phyloP scores from a whole-genome alignment of 1,140 invertebrate genomes.

The Drosophila gunungcola region DNA sequence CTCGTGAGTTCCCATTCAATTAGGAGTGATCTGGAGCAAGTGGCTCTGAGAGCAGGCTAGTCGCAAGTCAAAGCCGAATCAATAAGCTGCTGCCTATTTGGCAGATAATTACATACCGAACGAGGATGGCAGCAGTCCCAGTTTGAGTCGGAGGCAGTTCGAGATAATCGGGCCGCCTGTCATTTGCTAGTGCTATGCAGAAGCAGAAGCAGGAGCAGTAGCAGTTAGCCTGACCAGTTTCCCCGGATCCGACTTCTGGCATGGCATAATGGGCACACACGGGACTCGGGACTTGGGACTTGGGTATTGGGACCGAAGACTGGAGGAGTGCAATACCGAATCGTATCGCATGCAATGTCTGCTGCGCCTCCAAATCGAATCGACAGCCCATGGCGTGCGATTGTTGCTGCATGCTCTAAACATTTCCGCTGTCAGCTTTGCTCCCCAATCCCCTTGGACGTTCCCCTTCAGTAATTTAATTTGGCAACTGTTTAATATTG shows the following conservation, averaged over 20 bases:
- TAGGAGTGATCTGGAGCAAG: constrained; percentile 65
- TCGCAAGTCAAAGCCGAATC: constrained; percentile 40
- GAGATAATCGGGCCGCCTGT: constrained; percentile 49
- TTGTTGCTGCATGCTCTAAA: constrained; percentile 46
- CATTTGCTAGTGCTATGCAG: constrained; percentile 35
- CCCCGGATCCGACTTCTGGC: constrained; percentile 21
- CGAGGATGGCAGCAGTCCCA: constrained; percentile 24
- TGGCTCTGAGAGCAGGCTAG: constrained; percentile 20
- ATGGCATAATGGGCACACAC: constrained; percentile 79
- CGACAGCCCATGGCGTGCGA: constrained; percentile 55
- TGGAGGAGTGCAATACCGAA: constrained; percentile 28
- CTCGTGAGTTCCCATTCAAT: constrained; percentile 58
- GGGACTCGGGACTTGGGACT: constrained; percentile 5
- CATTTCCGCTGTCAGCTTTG: constrained; percentile 58
- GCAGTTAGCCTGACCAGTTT: constrained; percentile 40
- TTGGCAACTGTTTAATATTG: constrained; percentile 40
- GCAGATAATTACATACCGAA: constrained; percentile 61
- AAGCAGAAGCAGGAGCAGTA: constrained; percentile 5
- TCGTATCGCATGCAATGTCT: constrained; percentile 69
- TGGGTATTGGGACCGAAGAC: not conserved
- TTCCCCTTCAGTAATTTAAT: constrained; percentile 48
- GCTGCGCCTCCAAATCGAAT: constrained; percentile 47
- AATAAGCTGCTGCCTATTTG: constrained; percentile 42
- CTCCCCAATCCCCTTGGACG: not conserved
- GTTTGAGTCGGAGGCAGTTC: constrained; percentile 31